Conservation (phyloP, 2,888 invertebrate species). For the Dasysyrphus tricinctus region DNA sequence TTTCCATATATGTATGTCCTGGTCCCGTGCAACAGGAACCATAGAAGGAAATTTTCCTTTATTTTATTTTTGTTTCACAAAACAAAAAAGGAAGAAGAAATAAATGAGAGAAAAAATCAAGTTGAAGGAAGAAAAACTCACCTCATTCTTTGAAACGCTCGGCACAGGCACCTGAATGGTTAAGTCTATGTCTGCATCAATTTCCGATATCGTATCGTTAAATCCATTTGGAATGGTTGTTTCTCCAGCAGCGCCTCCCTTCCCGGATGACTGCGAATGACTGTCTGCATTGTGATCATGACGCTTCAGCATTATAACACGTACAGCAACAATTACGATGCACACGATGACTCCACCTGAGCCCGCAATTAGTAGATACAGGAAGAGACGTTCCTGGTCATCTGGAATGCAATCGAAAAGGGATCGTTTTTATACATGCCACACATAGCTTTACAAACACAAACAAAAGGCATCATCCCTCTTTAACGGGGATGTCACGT, state of each 20-base stretch:
- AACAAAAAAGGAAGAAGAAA: slow-evolving; percentile 9
- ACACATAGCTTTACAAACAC: slow-evolving; percentile 6
- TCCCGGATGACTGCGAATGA: slow-evolving; percentile 85
- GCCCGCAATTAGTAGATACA: slow-evolving; percentile 91
- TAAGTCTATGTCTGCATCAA: slow-evolving; percentile 89
- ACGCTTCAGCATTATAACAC: slow-evolving; percentile 88
- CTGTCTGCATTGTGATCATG: slow-evolving; percentile 84
- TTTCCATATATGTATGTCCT: slow-evolving; percentile 37
- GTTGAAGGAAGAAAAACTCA: slow-evolving; percentile 76
- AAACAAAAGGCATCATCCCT: slow-evolving; percentile 20
- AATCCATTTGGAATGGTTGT: slow-evolving; percentile 92
- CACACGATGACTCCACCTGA: slow-evolving; percentile 89
- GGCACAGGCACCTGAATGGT: slow-evolving; percentile 85
- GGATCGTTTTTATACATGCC: slow-evolving; percentile 18
- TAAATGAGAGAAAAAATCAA: slow-evolving; percentile 11
- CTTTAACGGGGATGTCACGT: slow-evolving; percentile 37
- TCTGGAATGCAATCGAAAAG: slow-evolving; percentile 78
- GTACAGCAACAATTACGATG: slow-evolving; percentile 88
- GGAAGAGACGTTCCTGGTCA: slow-evolving; percentile 87
- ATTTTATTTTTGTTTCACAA: not conserved
- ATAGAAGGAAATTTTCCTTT: not conserved
- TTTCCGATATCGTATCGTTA: slow-evolving; percentile 93
- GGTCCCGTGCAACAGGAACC: slow-evolving; percentile 51
- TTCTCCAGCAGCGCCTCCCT: slow-evolving; percentile 84
- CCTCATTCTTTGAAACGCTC: slow-evolving; percentile 83